Evolutionary conservation across 2,113 vertebrate genomes (phyloP).

Genomic region (Pluvianellus socialis): DNA sequence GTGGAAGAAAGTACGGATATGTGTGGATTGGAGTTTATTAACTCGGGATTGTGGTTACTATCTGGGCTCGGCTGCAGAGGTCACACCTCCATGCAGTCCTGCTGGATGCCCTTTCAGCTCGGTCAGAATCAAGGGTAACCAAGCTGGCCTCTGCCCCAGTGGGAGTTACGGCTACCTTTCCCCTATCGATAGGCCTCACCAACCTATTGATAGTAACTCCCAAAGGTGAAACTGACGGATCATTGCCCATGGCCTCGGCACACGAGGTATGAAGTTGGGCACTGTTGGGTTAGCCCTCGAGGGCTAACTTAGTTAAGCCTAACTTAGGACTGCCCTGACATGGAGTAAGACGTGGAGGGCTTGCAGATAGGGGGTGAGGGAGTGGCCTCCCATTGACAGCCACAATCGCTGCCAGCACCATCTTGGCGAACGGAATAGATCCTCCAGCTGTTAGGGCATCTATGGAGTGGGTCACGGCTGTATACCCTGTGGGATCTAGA

Average conservation of each 20-base stretch:
- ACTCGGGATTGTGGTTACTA: no score
- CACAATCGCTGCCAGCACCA: background rate
- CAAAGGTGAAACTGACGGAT: background rate
- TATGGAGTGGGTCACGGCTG: background rate
- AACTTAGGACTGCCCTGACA: background rate
- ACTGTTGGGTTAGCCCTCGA: background rate
- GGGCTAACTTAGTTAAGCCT: background rate
- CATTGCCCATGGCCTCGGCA: background rate
- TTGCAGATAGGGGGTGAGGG: background rate
- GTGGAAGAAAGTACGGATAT: no score
- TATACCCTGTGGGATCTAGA: background rate
- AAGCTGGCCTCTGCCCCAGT: background rate
- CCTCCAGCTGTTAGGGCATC: background rate
- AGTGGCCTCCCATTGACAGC: background rate
- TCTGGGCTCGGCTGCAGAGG: background rate
- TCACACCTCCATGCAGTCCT: background rate
- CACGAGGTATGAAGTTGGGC: background rate
- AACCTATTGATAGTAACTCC: background rate
- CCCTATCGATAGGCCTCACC: background rate
- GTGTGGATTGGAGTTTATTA: no score
- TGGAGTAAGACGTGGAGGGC: background rate
- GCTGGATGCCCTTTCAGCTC: background rate
- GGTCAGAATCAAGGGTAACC: background rate
- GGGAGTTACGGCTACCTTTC: background rate
- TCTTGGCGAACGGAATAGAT: background rate